Evolutionary conservation across 2,888 invertebrate species (phyloP).

Genomic region (Steinernema carpocapsae): DNA sequence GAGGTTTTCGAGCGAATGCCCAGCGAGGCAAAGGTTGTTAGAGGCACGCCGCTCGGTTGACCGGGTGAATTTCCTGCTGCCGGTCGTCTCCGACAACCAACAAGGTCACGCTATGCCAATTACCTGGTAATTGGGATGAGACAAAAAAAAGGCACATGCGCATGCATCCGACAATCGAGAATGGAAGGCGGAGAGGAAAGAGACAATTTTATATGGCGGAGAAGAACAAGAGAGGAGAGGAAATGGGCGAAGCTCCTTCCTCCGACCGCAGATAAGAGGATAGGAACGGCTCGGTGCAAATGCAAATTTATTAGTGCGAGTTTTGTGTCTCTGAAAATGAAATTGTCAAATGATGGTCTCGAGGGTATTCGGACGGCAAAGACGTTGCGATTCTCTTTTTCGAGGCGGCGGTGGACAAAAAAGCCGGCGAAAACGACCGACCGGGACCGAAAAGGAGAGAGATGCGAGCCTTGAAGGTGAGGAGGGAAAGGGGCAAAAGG

Average conservation of each 20-base stretch:
- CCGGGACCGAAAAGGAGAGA: not conserved
- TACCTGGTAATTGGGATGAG: slow-evolving; percentile 27
- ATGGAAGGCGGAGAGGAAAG: too few species aligned
- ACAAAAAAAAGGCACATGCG: slow-evolving; percentile 14
- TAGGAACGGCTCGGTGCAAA: slow-evolving; percentile 33
- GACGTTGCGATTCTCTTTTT: not conserved
- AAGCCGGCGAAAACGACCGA: not conserved
- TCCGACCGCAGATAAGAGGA: not conserved
- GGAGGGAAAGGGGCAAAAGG: not conserved
- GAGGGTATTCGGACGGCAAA: slow-evolving; percentile 29
- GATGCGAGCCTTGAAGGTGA: not conserved
- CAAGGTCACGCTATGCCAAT: slow-evolving; percentile 33
- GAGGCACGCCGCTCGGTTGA: slow-evolving; percentile 19
- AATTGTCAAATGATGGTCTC: slow-evolving; percentile 32
- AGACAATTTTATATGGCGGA: not conserved
- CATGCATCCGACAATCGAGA: not conserved
- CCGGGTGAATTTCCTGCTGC: not conserved
- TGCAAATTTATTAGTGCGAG: slow-evolving; percentile 32
- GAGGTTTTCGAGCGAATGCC: not conserved
- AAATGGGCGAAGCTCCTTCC: slow-evolving; percentile 10
- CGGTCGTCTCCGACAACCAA: slow-evolving; percentile 5
- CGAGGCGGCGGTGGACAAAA: not conserved
- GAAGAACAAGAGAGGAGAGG: slow-evolving; percentile 17
- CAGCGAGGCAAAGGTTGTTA: slow-evolving; percentile 14
- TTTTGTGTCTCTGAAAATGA: slow-evolving; percentile 33